Percentiles rank a stretch among this genome's conserved stretches.
These are phyloP conservation scores for Ophion ellenae DNA, from an alignment of 2,888 invertebrate species.

Conservation along the genomic window DNA sequence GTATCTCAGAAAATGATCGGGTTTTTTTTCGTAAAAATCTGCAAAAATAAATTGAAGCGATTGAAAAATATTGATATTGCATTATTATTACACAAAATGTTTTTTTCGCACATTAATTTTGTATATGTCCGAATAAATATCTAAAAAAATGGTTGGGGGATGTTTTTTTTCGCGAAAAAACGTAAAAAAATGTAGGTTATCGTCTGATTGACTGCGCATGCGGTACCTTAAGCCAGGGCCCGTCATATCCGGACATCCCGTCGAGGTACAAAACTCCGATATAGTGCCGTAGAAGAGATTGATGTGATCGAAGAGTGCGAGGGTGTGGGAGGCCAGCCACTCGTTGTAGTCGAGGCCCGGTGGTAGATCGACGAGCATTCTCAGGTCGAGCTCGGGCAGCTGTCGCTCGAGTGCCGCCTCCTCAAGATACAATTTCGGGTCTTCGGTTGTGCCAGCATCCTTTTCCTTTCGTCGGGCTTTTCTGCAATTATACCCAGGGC, in stretches of 20 bases:
- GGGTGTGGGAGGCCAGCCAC: constrained; percentile 99
- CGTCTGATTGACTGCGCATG: constrained; percentile 72
- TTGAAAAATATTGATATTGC: no score
- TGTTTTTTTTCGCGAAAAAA: no score
- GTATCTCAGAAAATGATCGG: no score
- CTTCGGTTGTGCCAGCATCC: constrained; percentile 91
- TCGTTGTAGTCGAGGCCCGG: constrained; percentile 98
- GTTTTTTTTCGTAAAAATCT: no score
- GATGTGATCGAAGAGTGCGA: constrained; percentile 99
- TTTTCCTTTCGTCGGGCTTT: constrained; percentile 98
- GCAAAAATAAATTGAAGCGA: no score
- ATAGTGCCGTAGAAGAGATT: constrained; percentile 99
- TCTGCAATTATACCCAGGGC: constrained; percentile 86
- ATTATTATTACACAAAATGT: no score
- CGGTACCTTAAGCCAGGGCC: constrained; percentile 95
- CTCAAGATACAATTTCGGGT: constrained; percentile 97
- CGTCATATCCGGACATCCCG: constrained; percentile 98
- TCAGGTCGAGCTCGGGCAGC: constrained; percentile 96
- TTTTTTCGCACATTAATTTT: no score
- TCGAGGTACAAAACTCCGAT: constrained; percentile 99
- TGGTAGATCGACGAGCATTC: constrained; percentile 96
- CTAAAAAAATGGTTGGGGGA: no score
- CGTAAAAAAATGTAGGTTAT: constrained; percentile 4
- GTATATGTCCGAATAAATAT: no score
- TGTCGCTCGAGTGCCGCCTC: constrained; percentile 97